These are phyloP conservation scores for Proterorhinus semilunaris DNA, from an alignment of 2,113 vertebrate species.

Conservation along the genomic window DNA sequence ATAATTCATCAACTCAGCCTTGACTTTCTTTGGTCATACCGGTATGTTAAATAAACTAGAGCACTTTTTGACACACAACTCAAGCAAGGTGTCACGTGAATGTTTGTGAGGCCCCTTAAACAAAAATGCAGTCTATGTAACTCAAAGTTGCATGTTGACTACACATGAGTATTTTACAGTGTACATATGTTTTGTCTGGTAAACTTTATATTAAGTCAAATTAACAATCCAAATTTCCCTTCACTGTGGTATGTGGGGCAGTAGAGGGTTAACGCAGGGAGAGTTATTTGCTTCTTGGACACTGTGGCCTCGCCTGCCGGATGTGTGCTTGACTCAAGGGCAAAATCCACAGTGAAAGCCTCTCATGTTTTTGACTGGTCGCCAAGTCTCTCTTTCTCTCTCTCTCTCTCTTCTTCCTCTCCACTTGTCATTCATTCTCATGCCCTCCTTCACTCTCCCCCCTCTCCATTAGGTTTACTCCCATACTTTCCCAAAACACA, in stretches of 20 bases:
- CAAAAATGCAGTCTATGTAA: background rate
- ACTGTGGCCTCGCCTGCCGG: slow-evolving; percentile 69
- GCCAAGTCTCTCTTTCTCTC: slow-evolving; percentile 43
- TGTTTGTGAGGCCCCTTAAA: background rate
- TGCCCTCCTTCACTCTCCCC: slow-evolving; percentile 23
- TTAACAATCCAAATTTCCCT: slow-evolving; percentile 23
- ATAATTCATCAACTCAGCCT: too few relatives aligned
- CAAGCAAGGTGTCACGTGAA: background rate
- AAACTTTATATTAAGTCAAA: background rate
- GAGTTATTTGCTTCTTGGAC: slow-evolving; percentile 68
- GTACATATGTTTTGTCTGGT: background rate
- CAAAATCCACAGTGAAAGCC: slow-evolving; percentile 73
- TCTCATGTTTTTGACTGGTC: slow-evolving; percentile 71
- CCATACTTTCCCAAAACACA: slow-evolving; percentile 46
- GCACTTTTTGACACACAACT: too few relatives aligned
- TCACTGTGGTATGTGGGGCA: slow-evolving; percentile 36
- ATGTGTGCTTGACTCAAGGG: slow-evolving; percentile 74
- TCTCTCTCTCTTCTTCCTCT: slow-evolving; percentile 11
- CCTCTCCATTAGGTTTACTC: slow-evolving; percentile 41
- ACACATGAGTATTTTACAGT: background rate
- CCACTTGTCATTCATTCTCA: slow-evolving; percentile 30
- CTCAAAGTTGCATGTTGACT: background rate
- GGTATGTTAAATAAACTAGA: background rate
- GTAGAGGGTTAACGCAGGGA: slow-evolving; percentile 59
- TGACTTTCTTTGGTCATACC: too few relatives aligned